These are phyloP conservation scores for Lophochroa leadbeateri DNA, from an alignment of 2,113 vertebrate genomes.

Conservation along the genomic window DNA sequence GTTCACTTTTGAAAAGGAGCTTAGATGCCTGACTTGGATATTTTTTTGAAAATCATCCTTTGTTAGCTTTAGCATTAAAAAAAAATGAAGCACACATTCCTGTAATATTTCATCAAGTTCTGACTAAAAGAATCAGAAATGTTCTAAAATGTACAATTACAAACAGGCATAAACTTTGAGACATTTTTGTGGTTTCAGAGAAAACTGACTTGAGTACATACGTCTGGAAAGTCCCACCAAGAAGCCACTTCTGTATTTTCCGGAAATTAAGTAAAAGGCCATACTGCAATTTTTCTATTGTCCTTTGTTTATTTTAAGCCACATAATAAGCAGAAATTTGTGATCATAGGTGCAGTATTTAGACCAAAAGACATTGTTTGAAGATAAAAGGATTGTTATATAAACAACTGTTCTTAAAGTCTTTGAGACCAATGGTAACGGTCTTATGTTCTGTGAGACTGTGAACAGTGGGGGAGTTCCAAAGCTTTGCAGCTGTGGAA, in stretches of 20 bases:
- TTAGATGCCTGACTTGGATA: neutral
- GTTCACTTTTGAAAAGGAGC: neutral
- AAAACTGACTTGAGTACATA: conserved; percentile 52
- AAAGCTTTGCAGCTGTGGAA: conserved; percentile 11
- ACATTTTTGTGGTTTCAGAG: conserved; percentile 62
- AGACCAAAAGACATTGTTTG: neutral
- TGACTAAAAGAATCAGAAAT: conserved; percentile 44
- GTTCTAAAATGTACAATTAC: conserved; percentile 45
- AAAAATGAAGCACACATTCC: neutral
- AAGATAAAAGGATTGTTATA: conserved; percentile 1
- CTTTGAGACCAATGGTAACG: neutral
- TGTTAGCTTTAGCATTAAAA: neutral
- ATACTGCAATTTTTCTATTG: conserved; percentile 16
- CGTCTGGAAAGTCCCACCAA: conserved; percentile 57
- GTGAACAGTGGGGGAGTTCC: neutral
- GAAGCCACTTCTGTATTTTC: conserved; percentile 64
- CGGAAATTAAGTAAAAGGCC: conserved; percentile 41
- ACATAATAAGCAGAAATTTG: conserved; percentile 7
- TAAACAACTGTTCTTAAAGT: neutral
- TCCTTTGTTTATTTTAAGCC: conserved; percentile 27
- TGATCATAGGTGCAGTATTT: conserved; percentile 8
- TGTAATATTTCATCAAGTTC: conserved; percentile 46
- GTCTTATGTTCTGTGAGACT: neutral
- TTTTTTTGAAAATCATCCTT: conserved; percentile 12
- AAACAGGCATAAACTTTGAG: conserved; percentile 56